A percentile compares a stretch with the other conserved stretches of the same genome.
These are phyloP conservation scores for Ariopsis seemanni DNA, from an alignment of 2,113 vertebrate species.

Conservation along the genomic window DNA sequence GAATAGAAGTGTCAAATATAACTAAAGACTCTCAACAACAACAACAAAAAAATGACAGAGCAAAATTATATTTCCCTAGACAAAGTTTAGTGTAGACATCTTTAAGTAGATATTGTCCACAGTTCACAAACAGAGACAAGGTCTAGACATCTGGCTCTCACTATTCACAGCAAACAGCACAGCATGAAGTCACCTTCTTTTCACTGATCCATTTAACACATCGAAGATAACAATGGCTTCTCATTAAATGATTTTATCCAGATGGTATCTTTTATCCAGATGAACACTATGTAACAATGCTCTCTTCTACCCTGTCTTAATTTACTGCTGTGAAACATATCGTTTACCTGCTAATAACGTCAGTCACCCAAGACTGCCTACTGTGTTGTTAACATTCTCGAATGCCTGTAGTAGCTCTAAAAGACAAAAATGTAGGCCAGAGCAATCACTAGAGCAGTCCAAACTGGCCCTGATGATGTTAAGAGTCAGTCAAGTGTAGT, in stretches of 20 bases:
- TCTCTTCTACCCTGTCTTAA: neutral
- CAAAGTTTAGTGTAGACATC: no score
- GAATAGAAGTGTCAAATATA: no score
- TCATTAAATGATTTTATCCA: neutral
- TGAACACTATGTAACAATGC: neutral
- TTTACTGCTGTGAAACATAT: neutral
- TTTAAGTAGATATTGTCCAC: no score
- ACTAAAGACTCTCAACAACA: no score
- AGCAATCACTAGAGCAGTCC: neutral
- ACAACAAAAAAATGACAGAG: no score
- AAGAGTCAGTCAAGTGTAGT: conserved; percentile 6
- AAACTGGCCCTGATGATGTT: neutral
- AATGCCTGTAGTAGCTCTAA: neutral
- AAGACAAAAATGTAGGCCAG: neutral
- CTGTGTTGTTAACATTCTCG: neutral
- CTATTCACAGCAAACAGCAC: no score
- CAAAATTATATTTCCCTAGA: no score
- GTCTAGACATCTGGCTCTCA: no score
- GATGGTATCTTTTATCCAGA: neutral
- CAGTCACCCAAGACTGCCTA: neutral
- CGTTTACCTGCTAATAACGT: neutral
- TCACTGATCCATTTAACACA: no score
- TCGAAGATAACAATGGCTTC: no score
- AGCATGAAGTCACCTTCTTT: no score
- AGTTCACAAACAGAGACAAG: no score